Evolutionary conservation across 2,888 invertebrate genomes (phyloP).

Genomic region (Mythimna albipuncta): DNA sequence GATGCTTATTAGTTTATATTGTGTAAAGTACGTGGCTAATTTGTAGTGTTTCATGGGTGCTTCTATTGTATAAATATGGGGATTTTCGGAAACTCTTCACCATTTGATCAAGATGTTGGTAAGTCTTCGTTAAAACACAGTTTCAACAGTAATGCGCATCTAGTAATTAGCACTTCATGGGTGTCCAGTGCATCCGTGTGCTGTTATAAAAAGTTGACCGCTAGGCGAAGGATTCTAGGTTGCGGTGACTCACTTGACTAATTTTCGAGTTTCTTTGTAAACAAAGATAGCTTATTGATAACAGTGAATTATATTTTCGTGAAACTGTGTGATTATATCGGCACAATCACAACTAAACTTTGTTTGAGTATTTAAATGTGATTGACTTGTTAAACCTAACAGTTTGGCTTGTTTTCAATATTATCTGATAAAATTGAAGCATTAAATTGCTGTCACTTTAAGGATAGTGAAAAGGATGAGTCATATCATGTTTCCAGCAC

Average conservation of each 20-base stretch:
- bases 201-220: not conserved
- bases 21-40: conserved; percentile 7
- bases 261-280: conserved; percentile 1
- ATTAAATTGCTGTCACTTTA: not conserved
- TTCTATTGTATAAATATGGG: conserved; percentile 45
- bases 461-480: not conserved
- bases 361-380: not conserved
- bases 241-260: conserved; percentile 6
- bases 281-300: not conserved
- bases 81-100: conserved; percentile 61
- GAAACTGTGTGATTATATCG: not conserved
- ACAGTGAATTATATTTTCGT: not conserved
- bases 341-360: not conserved
- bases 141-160: not conserved
- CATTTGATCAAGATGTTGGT: conserved; percentile 65
- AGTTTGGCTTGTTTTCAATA: not conserved
- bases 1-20: not conserved
- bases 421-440: not conserved
- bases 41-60: conserved; percentile 32
- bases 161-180: not conserved
- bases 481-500: not conserved
- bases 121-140: conserved; percentile 40
- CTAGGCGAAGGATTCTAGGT: not conserved
- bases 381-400: not conserved
- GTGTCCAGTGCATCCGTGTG: not conserved